These are phyloP conservation scores for Chelmon rostratus DNA, from an alignment of 2,797 vertebrate genomes.

Conservation along the genomic window DNA sequence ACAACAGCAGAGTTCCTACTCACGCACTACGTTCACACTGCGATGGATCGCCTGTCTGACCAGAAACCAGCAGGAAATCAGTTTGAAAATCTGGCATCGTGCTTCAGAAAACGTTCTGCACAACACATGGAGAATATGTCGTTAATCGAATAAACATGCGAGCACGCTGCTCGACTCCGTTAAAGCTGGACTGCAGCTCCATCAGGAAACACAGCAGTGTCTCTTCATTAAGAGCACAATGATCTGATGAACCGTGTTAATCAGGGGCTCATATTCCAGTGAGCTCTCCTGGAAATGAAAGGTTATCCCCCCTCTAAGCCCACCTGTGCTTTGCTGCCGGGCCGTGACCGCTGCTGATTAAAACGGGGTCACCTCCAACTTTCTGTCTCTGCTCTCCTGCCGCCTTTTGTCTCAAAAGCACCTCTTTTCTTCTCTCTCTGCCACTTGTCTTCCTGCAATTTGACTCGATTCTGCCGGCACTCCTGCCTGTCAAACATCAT, in stretches of 20 bases:
- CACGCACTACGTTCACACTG: too few species aligned
- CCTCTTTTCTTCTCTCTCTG: not conserved
- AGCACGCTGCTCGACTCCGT: not conserved
- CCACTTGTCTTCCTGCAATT: not conserved
- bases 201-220: not conserved
- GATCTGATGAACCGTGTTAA: slow-evolving; percentile 43
- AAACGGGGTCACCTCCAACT: slow-evolving; percentile 67
- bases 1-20: too few species aligned
- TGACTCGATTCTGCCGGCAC: not conserved
- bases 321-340: slow-evolving; percentile 41
- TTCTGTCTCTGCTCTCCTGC: slow-evolving; percentile 30
- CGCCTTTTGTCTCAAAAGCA: not conserved
- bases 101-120: not conserved
- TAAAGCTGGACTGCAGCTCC: not conserved
- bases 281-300: slow-evolving; percentile 53
- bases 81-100: not conserved
- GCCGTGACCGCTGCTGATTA: slow-evolving; percentile 50
- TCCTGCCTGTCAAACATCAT: not conserved
- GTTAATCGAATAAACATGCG: not conserved
- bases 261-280: slow-evolving; percentile 55
- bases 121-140: not conserved
- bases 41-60: not conserved
- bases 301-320: slow-evolving; percentile 63
- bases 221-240: slow-evolving; percentile 37
- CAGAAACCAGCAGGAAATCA: not conserved